A percentile compares a stretch with the other conserved stretches of the same genome.
Evolutionary conservation across 2,888 invertebrate genomes (phyloP).

Genomic region (Dryocosmus kuriphilus): DNA sequence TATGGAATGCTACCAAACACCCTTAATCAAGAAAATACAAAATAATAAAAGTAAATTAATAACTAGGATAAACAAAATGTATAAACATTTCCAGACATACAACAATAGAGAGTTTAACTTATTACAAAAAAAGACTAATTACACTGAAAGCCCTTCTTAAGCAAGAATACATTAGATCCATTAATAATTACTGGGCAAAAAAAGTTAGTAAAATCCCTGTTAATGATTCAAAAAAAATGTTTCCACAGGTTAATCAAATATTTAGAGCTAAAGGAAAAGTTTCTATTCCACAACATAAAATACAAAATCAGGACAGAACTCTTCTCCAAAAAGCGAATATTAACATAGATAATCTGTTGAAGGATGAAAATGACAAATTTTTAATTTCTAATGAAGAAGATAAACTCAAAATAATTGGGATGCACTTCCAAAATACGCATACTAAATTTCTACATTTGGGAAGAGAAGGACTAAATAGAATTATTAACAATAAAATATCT

Average conservation of each 20-base stretch:
- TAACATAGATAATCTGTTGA: background rate
- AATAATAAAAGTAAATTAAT: no score
- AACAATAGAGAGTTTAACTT: no score
- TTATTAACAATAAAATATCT: background rate
- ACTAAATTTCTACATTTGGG: background rate
- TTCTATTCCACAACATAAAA: background rate
- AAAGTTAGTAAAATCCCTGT: no score
- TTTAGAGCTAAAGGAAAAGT: conserved; percentile 7
- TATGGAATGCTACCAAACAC: no score
- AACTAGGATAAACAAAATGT: no score
- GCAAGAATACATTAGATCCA: no score
- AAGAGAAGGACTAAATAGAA: conserved; percentile 6
- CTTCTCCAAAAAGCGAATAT: background rate
- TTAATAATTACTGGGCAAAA: no score
- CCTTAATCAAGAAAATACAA: no score
- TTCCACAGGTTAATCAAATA: conserved; percentile 1
- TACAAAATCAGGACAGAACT: background rate
- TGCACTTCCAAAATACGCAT: background rate
- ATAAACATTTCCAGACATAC: no score
- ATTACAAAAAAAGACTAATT: no score
- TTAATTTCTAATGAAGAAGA: conserved; percentile 3
- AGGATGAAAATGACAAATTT: background rate
- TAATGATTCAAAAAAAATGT: conserved; percentile 26
- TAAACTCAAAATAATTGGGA: conserved; percentile 7
- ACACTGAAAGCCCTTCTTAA: no score